phyloP scores from a whole-genome alignment of 2,797 vertebrate genomes.

The Eurystomus glaucurus region DNA sequence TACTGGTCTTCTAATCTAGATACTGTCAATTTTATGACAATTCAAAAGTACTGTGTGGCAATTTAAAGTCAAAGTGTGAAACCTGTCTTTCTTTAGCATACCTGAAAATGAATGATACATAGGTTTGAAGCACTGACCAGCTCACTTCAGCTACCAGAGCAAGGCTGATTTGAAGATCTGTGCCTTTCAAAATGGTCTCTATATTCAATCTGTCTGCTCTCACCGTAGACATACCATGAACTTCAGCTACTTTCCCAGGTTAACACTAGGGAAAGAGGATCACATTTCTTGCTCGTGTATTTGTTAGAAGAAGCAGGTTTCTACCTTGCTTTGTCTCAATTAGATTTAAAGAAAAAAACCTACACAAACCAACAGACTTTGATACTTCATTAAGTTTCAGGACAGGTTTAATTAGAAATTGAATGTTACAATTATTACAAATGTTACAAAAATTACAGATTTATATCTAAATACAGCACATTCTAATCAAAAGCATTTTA shows the following conservation, averaged over 20 bases:
- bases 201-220: neutral
- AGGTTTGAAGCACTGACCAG: neutral
- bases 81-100: neutral
- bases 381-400: neutral
- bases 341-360: neutral
- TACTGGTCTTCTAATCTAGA: neutral
- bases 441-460: too few relatives aligned
- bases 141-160: neutral
- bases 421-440: too few relatives aligned
- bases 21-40: neutral
- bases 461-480: neutral
- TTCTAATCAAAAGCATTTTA: constrained; percentile 43
- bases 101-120: neutral
- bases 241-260: neutral
- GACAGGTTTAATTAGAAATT: neutral
- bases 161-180: neutral
- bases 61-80: neutral
- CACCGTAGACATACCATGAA: neutral
- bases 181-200: neutral
- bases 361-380: neutral
- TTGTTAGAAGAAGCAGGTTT: neutral
- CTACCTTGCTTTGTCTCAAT: neutral
- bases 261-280: neutral
- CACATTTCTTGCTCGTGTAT: neutral
- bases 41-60: neutral